Conservation (phyloP, 2,888 invertebrate genomes). For the Harpalus rubripes region DNA sequence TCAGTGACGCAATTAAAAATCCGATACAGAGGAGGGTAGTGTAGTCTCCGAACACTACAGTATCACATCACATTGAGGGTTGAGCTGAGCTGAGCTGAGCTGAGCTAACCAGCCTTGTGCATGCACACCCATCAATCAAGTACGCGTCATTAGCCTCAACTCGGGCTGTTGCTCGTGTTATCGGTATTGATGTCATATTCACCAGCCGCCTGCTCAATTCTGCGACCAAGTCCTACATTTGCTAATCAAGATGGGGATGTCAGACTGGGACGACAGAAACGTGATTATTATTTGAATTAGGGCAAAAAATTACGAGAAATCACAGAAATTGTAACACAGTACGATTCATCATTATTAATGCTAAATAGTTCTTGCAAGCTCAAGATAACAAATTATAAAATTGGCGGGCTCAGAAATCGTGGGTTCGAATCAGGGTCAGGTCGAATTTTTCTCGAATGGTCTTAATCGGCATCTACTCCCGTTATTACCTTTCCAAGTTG, state of each 20-base stretch:
- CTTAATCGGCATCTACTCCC: too few relatives aligned
- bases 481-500: too few relatives aligned
- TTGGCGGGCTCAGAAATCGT: too few relatives aligned
- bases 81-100: too few relatives aligned
- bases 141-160: constrained; percentile 31
- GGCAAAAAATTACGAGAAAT: not conserved
- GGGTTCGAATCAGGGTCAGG: too few relatives aligned
- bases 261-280: not conserved
- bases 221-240: constrained; percentile 1
- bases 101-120: constrained; percentile 18
- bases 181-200: constrained; percentile 37
- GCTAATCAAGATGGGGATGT: constrained; percentile 12
- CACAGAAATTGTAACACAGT: not conserved
- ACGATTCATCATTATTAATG: not conserved
- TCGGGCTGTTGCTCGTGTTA: not conserved
- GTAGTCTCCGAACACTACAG: not conserved
- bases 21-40: constrained; percentile 3
- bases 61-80: constrained; percentile 1
- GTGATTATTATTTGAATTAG: not conserved
- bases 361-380: not conserved
- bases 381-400: not conserved
- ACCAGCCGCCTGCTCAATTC: constrained; percentile 2
- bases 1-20: constrained; percentile 41
- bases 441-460: too few relatives aligned
- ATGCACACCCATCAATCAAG: constrained; percentile 37